Evolutionary conservation across 2,113 vertebrate species (phyloP).

Genomic region (Cephalopterus ornatus): DNA sequence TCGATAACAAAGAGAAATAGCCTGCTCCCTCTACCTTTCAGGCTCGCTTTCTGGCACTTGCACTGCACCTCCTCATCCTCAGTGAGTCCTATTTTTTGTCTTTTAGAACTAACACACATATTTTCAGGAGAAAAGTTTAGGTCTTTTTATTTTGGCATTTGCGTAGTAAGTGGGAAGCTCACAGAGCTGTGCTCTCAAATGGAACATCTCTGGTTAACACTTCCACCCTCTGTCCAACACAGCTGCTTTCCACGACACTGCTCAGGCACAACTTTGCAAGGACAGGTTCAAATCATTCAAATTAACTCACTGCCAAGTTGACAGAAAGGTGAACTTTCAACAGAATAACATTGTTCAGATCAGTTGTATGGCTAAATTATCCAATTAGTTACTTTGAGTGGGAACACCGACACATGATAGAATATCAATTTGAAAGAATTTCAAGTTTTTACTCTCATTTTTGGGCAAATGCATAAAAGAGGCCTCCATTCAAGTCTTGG

Average conservation of each 20-base stretch:
- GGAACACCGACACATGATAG: not conserved
- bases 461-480: not conserved
- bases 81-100: not conserved
- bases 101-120: not conserved
- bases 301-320: conserved; percentile 6
- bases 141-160: conserved; percentile 44
- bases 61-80: conserved; percentile 71
- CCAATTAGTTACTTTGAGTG: not conserved
- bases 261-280: not conserved
- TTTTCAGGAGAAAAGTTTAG: conserved; percentile 12
- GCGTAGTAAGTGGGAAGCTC: conserved; percentile 2
- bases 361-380: conserved; percentile 19
- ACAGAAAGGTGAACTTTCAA: conserved; percentile 30
- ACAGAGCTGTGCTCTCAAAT: not conserved
- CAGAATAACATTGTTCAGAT: not conserved
- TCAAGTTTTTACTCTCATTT: not conserved
- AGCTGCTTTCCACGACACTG: not conserved
- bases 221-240: not conserved
- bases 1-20: conserved; percentile 98
- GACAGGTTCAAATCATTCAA: not conserved
- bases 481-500: not conserved
- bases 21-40: conserved; percentile 79
- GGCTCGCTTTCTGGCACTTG: not conserved
- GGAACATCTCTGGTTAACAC: conserved; percentile 35
- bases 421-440: not conserved